Base-by-base conservation (phyloP, 1,140 invertebrate species). In the Bilobella aurantiaca region DNA sequence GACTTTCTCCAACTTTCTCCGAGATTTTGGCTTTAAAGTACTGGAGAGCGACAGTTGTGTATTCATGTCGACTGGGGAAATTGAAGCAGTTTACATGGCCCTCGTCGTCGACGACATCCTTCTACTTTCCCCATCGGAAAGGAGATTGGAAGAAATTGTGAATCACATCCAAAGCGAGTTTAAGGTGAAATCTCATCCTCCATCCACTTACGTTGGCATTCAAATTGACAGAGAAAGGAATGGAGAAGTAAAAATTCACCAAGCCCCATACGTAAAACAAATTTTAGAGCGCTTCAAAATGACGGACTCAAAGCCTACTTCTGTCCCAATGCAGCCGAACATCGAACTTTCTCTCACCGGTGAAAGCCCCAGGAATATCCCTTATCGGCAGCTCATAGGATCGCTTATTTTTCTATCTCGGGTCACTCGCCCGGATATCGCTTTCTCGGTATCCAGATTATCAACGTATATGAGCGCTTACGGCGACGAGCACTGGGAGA, bases 181-280 rank as follows among this genome's bases (percentile, higher is more conserved):
- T 49, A 58, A 74, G 65, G 70, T 76, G 5, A 72, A 37, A 21
- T 28, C 3, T 3, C 14, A 62, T 1, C 29, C 29, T 29, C 34
- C 46, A 1, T 57, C 68, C 27, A 64, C 58, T 34, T 76, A 71
- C 70, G 49, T 74, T 1, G 73, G 75, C 14, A 70, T 76, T 42
- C 32, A 76, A 47, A 75, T 77, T 42, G 3, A 21, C 12, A 23
- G 21, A 2, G 3, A 27, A 18, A 8, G 21, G 73, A 76, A 64
- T 67, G 74, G 49, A 69, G 74, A 5, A 56, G 3, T 62, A 18
- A 42, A 16, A 8, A 8, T 59, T 3, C 25, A 49, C 31, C 64
- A 66, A 27, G 32, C 2, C 1, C 21, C 27, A 1, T 77, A 77
- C 64, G 71, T 67, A 30, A 16, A 16, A n/a, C 34, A 32, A 3